phyloP scores from a whole-genome alignment of 2,113 vertebrate genomes.

The Australoheros scitulus region DNA sequence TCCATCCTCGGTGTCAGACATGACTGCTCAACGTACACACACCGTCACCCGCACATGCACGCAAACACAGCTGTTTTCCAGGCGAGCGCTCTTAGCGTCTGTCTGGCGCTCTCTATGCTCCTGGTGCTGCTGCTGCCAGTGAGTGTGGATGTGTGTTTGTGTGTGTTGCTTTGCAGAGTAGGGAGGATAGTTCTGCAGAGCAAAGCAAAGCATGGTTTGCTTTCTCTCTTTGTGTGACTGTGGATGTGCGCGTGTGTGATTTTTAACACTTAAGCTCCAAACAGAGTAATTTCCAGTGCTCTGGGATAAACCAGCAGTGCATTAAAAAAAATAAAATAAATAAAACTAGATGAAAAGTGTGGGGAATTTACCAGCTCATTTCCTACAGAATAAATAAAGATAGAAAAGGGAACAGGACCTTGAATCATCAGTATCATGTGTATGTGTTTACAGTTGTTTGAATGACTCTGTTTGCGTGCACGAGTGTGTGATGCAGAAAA shows the following conservation, averaged over 20 bases:
- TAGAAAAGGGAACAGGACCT: not conserved
- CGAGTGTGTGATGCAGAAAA: not conserved
- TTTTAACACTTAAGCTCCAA: not conserved
- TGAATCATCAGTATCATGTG: not conserved
- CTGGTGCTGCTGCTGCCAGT: constrained; percentile 31
- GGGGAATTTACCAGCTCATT: not conserved
- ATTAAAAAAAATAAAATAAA: not conserved
- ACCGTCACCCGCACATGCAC: constrained; percentile 16
- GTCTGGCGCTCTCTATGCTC: constrained; percentile 34
- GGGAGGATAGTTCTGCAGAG: constrained; percentile 51
- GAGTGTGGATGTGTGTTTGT: constrained; percentile 8
- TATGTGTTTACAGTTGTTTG: not conserved
- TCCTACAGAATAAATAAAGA: not conserved
- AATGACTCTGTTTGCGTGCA: not conserved
- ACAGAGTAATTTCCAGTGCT: not conserved
- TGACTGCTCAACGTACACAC: constrained; percentile 46
- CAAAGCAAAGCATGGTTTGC: constrained; percentile 46
- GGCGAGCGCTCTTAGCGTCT: constrained; percentile 17
- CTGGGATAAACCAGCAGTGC: not conserved
- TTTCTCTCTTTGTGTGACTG: constrained; percentile 30
- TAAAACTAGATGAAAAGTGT: not conserved
- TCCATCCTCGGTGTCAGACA: constrained; percentile 77
- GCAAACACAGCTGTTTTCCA: constrained; percentile 32
- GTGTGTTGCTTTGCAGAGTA: constrained; percentile 45
- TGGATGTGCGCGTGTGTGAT: not conserved